Evolutionary conservation across 2,888 invertebrate genomes (phyloP), one percentile per base, ranked within the genome.

Genomic region (Rugalucina vietnamica): DNA sequence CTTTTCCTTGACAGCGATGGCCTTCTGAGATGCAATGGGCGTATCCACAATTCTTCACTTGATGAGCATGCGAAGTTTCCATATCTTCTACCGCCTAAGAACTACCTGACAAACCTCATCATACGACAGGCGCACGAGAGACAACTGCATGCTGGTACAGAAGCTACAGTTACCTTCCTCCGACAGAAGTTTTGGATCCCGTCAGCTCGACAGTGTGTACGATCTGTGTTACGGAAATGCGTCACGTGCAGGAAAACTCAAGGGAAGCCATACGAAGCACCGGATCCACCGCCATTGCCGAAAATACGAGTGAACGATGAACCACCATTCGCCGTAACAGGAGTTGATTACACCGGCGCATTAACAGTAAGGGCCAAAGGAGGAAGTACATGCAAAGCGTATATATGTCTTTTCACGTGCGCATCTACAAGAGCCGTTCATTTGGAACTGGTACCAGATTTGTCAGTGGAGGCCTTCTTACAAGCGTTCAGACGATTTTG

Each of bases 391-490:
- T 29, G 27, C n/a, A 87, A 82, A 80, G 76, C 39, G 12, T 88
- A 88, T 69, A 82, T 83, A 5, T 84, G 80, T 49, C 72, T 88
- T 73, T n/a, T 60, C 69, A 87, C 88, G 27, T 88, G 86, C 76
- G 81, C 84, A 27, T 50, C 21, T 21, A 79, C 84, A 3, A 50
- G 88, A 71, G 86, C 85, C 21, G 77, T 86, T 4, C 82, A 86
- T 72, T 34, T 85, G 24, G 85, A 83, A 72, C 0, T 82, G 1
- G 74, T 76, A 8, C 24, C 57, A 34, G 39, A 80, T n/a, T 49
- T 80, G 72, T 18, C 76, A 60, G 39, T 18, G 36, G 43, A 75
- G n/a, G 5, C 70, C 39, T 83, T 83, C 43, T 8, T 80, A 27
- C 50, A 71, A 36, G 75, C 76, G 3, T 80, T 83, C 49, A 34